Evolutionary conservation across 2,888 invertebrate genomes (phyloP).

Genomic region (Notodonta dromedarius): DNA sequence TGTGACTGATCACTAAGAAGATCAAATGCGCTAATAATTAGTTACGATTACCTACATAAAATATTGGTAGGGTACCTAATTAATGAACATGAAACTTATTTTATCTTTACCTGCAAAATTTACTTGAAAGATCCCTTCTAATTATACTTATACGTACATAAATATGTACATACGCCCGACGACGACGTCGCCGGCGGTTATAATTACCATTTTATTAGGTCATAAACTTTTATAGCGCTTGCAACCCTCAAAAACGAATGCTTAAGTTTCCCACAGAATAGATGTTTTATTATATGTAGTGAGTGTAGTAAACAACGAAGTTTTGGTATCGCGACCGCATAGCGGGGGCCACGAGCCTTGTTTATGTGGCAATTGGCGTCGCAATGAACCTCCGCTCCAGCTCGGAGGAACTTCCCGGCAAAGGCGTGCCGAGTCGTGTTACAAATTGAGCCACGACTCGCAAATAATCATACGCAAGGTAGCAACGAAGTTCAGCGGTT

Average conservation of each 20-base stretch:
- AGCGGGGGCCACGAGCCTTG: conserved; percentile 63
- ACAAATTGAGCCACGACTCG: conserved; percentile 74
- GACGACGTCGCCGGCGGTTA: conserved; percentile 11
- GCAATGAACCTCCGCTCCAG: conserved; percentile 66
- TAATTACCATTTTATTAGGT: conserved; percentile 47
- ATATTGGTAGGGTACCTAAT: no score
- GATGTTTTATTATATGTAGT: conserved; percentile 63
- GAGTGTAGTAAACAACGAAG: conserved; percentile 67
- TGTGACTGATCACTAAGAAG: no score
- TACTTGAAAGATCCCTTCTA: no score
- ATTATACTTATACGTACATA: no score
- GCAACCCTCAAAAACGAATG: conserved; percentile 45
- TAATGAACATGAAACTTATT: no score
- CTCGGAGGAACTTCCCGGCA: conserved; percentile 64
- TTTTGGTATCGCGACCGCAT: conserved; percentile 64
- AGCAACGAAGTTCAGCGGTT: conserved; percentile 27
- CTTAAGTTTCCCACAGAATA: conserved; percentile 44
- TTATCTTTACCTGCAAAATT: no score
- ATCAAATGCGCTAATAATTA: no score
- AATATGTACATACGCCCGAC: no score
- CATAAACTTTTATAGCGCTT: conserved; percentile 41
- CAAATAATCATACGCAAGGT: conserved; percentile 78
- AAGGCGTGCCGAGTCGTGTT: conserved; percentile 66
- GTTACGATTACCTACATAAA: no score
- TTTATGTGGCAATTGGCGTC: conserved; percentile 78